Evolutionary conservation across 2,888 invertebrate genomes (phyloP), one percentile per base, ranked within the genome.

Genomic region (Chalcis sispes): DNA sequence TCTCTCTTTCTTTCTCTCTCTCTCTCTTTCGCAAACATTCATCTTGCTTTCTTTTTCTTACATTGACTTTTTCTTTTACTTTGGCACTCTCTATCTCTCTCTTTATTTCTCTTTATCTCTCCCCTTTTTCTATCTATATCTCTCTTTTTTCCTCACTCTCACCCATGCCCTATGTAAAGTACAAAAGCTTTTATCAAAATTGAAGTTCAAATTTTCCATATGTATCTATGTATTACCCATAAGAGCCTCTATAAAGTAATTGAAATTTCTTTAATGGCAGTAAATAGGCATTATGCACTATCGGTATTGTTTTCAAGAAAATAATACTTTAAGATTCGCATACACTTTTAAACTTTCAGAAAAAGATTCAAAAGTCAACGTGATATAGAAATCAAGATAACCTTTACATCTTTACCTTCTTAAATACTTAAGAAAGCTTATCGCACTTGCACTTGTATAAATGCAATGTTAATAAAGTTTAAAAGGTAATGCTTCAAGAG

Each of bases 131-230:
- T 27, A 1, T 52, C 18, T 7, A 20, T 40, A 1, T 13, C 15
- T 48, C 18, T 42, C n/a, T 32, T 32, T 32, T 64, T 50, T 32
- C 10, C 29, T 50, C 29, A 20, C 23, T 25, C n/a, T 18, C 13
- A 2, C 42, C 15, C 15, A 46, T 32, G 23, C 42, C 8, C 58
- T 46, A 72, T 42, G 56, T 36, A 72, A 54, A 71, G 32, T 61
- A 40, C 48, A 56, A 65, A 52, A 58, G 65, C 72, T 72, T 72
- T 72, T 72, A 72, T 65, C 29, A 48, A 65, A 72, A 72, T 72
- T 72, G 65, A 72, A 72, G 56, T 65, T 58, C 18, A 65, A 56
- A 65, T 65, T 72, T 70, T 72, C 64, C 15, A 71, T 29, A 29
- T 70, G 48, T 52, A 70, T 48, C 27, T 13, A 29, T 27, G 20